phyloP scores from a whole-genome alignment of 2,113 vertebrate genomes.

The Scortum barcoo region DNA sequence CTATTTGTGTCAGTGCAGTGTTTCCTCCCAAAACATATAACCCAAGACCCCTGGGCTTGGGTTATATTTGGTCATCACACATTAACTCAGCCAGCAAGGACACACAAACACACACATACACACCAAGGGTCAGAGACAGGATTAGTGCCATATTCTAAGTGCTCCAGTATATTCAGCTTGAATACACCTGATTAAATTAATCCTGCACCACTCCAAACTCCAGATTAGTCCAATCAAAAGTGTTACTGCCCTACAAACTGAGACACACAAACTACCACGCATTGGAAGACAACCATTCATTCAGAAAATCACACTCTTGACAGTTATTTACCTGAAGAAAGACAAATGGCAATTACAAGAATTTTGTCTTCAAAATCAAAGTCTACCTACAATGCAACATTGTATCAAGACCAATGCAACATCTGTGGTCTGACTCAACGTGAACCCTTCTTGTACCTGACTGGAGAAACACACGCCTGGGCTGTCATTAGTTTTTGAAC shows the following conservation, averaged over 20 bases:
- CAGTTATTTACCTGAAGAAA: too few relatives aligned
- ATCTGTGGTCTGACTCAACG: too few relatives aligned
- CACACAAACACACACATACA: conserved; percentile 25
- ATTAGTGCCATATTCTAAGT: conserved; percentile 4
- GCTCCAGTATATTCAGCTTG: not conserved
- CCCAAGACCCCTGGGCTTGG: conserved; percentile 57
- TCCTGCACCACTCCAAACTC: not conserved
- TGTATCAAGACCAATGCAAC: too few relatives aligned
- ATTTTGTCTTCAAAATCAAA: too few relatives aligned
- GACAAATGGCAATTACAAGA: too few relatives aligned
- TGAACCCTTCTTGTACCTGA: too few relatives aligned
- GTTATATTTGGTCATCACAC: conserved; percentile 53
- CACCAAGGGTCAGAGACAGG: conserved; percentile 10
- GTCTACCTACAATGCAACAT: too few relatives aligned
- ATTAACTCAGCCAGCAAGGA: conserved; percentile 41
- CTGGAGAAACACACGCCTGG: too few relatives aligned
- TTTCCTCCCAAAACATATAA: too few relatives aligned
- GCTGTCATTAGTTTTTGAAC: not conserved
- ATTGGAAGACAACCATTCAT: not conserved
- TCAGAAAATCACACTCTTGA: not conserved
- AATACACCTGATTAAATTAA: conserved; percentile 1
- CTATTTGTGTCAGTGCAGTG: conserved; percentile 59
- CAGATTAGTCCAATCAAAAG: conserved; percentile 5
- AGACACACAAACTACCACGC: too few relatives aligned
- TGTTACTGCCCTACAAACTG: not conserved